These are phyloP conservation scores for Eubasilissa regina DNA, from an alignment of 1,140 invertebrate species.

Conservation along the genomic window DNA sequence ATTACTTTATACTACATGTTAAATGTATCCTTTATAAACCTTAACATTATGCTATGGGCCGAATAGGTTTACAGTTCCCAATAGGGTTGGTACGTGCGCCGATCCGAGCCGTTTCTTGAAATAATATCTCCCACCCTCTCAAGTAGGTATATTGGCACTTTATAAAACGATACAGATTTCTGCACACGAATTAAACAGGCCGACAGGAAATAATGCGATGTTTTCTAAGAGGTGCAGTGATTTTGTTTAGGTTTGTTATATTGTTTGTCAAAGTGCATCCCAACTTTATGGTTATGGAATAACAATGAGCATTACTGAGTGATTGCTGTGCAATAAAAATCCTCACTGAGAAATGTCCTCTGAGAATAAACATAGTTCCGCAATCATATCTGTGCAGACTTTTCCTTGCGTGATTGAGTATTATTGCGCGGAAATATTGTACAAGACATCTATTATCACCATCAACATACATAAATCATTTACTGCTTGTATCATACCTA, in stretches of 20 bases:
- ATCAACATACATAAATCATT: no score
- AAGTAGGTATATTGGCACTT: neutral
- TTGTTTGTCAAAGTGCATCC: neutral
- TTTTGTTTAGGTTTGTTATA: neutral
- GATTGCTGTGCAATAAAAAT: slow-evolving; percentile 55
- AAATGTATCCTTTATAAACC: neutral
- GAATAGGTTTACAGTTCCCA: slow-evolving; percentile 50
- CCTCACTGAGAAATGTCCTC: slow-evolving; percentile 37
- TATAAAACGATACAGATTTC: neutral
- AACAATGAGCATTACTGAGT: slow-evolving; percentile 58
- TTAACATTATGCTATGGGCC: slow-evolving; percentile 15
- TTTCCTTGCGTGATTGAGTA: neutral
- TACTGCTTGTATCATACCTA: no score
- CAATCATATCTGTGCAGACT: slow-evolving; percentile 10
- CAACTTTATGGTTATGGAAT: slow-evolving; percentile 57
- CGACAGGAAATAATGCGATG: neutral
- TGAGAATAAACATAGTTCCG: slow-evolving; percentile 22
- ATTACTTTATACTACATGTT: neutral
- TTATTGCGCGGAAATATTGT: no score
- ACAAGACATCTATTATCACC: no score
- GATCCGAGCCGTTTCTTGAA: slow-evolving; percentile 1
- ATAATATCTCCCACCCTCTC: neutral
- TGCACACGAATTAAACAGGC: neutral
- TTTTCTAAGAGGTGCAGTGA: neutral
- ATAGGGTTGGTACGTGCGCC: slow-evolving; percentile 42